phyloP scores from a whole-genome alignment of 1,140 invertebrate genomes.

The Pteromalus puparum region DNA sequence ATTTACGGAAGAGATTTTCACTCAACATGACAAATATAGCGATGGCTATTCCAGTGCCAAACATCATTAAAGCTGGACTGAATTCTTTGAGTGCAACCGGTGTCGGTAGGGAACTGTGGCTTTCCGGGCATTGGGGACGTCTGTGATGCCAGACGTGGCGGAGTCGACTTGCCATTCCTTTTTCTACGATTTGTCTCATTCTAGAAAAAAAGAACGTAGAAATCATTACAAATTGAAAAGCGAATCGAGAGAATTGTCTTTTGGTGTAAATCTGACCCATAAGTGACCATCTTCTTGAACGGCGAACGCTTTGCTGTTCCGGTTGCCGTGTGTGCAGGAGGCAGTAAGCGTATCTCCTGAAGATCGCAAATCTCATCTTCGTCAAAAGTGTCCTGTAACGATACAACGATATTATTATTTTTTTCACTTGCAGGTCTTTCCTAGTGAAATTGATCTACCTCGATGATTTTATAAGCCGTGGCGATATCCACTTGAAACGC shows the following conservation, averaged over 20 bases:
- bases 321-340: constrained; percentile 74
- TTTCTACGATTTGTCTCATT: constrained; percentile 58
- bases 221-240: background rate
- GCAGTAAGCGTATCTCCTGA: constrained; percentile 77
- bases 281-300: constrained; percentile 79
- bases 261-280: constrained; percentile 73
- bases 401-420: background rate
- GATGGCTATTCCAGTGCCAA: constrained; percentile 53
- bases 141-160: constrained; percentile 57
- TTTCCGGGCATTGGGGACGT: constrained; percentile 60
- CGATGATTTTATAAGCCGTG: constrained; percentile 79
- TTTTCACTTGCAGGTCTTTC: background rate
- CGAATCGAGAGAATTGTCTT: background rate
- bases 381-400: constrained; percentile 72
- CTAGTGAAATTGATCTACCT: constrained; percentile 54
- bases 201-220: constrained; percentile 34
- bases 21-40: constrained; percentile 54
- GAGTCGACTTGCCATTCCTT: constrained; percentile 57
- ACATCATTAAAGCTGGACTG: constrained; percentile 59
- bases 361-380: constrained; percentile 80
- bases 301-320: constrained; percentile 78
- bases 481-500: constrained; percentile 80
- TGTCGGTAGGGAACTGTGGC: constrained; percentile 57
- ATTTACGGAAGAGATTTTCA: constrained; percentile 46
- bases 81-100: constrained; percentile 61